Evolutionary conservation across 2,888 invertebrate genomes (phyloP).

Genomic region (Drosophila conformis): DNA sequence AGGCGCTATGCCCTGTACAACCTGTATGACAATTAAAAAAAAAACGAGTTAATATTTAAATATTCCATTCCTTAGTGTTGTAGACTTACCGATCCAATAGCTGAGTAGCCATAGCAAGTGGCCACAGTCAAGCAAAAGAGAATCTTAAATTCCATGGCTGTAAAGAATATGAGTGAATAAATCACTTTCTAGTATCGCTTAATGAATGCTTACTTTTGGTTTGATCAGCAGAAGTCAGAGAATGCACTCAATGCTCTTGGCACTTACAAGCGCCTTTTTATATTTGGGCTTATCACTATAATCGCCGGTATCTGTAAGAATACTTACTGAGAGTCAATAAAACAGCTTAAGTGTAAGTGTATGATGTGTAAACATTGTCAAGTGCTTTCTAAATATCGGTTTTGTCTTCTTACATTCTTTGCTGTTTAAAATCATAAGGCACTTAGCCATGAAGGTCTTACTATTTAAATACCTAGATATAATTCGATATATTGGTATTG

Average conservation of each 20-base stretch:
- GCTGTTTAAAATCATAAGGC: slow-evolving; percentile 10
- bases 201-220: slow-evolving; percentile 26
- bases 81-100: slow-evolving; percentile 18
- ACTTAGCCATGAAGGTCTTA: background rate
- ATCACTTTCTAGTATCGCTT: background rate
- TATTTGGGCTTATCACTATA: slow-evolving; percentile 23
- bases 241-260: slow-evolving; percentile 5
- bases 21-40: background rate
- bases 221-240: slow-evolving; percentile 10
- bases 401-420: slow-evolving; percentile 16
- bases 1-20: slow-evolving; percentile 5
- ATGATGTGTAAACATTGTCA: slow-evolving; percentile 7
- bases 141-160: slow-evolving; percentile 24
- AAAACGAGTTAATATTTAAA: background rate
- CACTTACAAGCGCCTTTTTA: slow-evolving; percentile 36
- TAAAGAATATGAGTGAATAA: background rate
- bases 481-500: background rate
- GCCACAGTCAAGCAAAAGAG: slow-evolving; percentile 25
- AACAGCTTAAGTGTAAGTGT: background rate
- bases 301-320: background rate
- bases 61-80: background rate
- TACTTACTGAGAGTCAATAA: background rate
- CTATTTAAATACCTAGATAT: background rate
- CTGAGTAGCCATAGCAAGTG: background rate
- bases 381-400: slow-evolving; percentile 34